Evolutionary conservation across 2,888 invertebrate species (phyloP).

Genomic region (Apamea monoglypha): DNA sequence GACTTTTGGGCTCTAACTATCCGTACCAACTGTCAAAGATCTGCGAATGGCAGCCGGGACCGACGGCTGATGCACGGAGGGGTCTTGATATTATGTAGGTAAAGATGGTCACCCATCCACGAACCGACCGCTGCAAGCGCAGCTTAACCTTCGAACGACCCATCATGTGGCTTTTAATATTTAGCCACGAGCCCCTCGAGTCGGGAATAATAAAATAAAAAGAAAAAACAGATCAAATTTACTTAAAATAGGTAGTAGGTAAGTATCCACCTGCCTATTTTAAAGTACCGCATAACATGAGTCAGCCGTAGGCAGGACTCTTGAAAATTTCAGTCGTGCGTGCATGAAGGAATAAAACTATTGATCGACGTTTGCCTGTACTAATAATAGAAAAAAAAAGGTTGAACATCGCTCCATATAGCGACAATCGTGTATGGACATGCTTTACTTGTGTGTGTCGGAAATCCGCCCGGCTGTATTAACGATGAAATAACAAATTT

Average conservation of each 20-base stretch:
- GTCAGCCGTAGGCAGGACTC: background rate
- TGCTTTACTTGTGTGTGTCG: slow-evolving; percentile 57
- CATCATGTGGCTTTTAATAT: background rate
- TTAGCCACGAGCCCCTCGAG: background rate
- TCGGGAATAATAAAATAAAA: background rate
- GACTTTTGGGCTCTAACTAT: background rate
- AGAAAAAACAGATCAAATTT: background rate
- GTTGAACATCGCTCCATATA: slow-evolving; percentile 46
- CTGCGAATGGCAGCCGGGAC: background rate
- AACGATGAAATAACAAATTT: background rate
- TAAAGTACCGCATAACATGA: background rate
- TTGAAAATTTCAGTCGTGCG: slow-evolving; percentile 29
- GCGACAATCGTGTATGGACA: slow-evolving; percentile 40
- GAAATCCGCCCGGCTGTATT: slow-evolving; percentile 34
- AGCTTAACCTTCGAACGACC: background rate
- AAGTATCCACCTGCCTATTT: background rate
- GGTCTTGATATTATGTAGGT: background rate
- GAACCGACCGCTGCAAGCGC: background rate
- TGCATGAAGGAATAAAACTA: slow-evolving; percentile 42
- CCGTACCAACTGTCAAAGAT: background rate
- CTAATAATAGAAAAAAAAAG: slow-evolving; percentile 60
- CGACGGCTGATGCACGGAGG: background rate
- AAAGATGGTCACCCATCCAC: background rate
- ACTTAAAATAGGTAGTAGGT: background rate
- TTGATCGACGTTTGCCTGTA: slow-evolving; percentile 50